These are phyloP conservation scores for Drosophila pseudoananassae DNA, from an alignment of 1,140 invertebrate species.

Conservation along the genomic window DNA sequence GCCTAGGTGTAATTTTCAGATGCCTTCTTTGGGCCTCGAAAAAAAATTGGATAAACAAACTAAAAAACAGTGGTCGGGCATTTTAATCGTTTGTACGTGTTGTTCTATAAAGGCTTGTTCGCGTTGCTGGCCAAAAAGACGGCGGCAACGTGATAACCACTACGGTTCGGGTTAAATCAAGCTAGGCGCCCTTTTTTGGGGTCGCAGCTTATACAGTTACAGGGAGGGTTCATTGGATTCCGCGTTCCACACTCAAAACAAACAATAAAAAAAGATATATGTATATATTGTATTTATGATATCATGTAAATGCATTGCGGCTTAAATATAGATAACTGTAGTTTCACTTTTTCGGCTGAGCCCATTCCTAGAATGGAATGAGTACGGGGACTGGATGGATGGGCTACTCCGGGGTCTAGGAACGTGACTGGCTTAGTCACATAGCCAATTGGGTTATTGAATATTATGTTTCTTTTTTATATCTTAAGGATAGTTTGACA, in stretches of 20 bases:
- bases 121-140: conserved; percentile 24
- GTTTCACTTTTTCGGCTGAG: conserved; percentile 69
- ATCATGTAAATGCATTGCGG: conserved; percentile 61
- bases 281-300: conserved; percentile 48
- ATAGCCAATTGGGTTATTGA: too few relatives aligned
- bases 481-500: conserved; percentile 19
- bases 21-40: conserved; percentile 49
- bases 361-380: conserved; percentile 62
- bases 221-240: conserved; percentile 36
- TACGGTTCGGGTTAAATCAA: conserved; percentile 29
- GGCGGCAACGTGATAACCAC: conserved; percentile 59
- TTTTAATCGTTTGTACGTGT: conserved; percentile 72
- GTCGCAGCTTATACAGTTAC: conserved; percentile 60
- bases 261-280: background rate
- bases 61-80: conserved; percentile 18
- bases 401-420: background rate
- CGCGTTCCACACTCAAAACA: conserved; percentile 24
- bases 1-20: conserved; percentile 59
- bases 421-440: conserved; percentile 45
- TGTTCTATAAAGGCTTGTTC: conserved; percentile 68
- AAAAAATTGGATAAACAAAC: conserved; percentile 14
- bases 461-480: background rate
- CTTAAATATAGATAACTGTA: conserved; percentile 66
- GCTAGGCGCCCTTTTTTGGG: conserved; percentile 54
- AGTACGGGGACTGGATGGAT: conserved; percentile 45